Base-by-base conservation (phyloP, 2,888 invertebrate genomes). In the Scaptomyza caliginosa region DNA sequence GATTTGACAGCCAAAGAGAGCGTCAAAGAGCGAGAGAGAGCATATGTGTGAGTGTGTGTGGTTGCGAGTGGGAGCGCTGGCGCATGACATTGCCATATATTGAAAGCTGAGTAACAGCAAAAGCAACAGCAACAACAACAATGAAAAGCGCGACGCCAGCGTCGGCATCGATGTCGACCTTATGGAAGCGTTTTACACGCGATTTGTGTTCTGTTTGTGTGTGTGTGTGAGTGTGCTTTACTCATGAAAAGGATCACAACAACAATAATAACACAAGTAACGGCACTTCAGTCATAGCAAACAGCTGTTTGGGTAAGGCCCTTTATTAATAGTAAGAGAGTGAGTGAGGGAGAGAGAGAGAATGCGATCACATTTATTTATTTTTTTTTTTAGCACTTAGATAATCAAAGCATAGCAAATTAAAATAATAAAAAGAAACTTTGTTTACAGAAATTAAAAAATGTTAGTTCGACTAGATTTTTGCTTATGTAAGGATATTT, bases 81-180 rank as follows among this genome's bases (percentile, higher is more conserved):
- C 77, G 71, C 77, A 72, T 81, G 81, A 81, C 81, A 81, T 86
- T 81, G 81, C 81, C 88, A 88, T 81, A 88, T 88, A 88, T 81
- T 81, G 80, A 88, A 79, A 79, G 50, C 79, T 51, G 54, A 64
- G 59, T 46, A 60, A 23, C 45, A 42, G 28, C 48, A 42, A 8
- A 21, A 42, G 23, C 45, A 24, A 4, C 39, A 40, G 8, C 32
- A 16, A 5, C 39, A 65, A 24, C 54, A 67, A 48, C 57, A 64
- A 56, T 45, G 63, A 48, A 42, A 21, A 32, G 42, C 58, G 43
- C 34, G 17, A 63, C 49, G 67, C 24, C 17, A 54, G 34, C 55
- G 40, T 26, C 48, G n/a, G n/a, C 67, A 8, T 28, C 38, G 13
- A 13, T 50, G 62, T 39, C 70, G 76, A 65, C 71, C 77, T 76